Evolutionary conservation across 2,888 invertebrate species (phyloP).

Genomic region (Tenthredo livida): DNA sequence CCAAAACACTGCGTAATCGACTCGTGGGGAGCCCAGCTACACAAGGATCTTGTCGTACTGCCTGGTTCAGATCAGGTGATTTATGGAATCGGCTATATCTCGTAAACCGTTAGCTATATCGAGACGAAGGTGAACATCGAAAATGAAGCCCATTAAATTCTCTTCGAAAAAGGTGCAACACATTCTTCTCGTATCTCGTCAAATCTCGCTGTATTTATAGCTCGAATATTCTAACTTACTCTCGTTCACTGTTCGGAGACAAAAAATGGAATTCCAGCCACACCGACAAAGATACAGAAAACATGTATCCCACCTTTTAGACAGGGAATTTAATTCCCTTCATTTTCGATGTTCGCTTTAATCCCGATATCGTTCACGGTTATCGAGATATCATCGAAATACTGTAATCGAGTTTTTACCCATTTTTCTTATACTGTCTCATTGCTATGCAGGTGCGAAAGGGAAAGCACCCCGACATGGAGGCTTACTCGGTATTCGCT

Average conservation of each 20-base stretch:
- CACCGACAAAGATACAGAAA: neutral
- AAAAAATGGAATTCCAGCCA: neutral
- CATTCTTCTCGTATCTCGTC: neutral
- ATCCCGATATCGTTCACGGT: neutral
- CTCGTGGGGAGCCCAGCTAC: constrained; percentile 95
- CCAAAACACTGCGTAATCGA: constrained; percentile 96
- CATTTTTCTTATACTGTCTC: too few species aligned
- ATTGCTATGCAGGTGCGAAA: constrained; percentile 85
- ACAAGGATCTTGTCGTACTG: constrained; percentile 90
- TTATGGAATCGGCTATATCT: neutral
- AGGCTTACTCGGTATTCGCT: constrained; percentile 97
- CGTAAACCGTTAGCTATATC: neutral
- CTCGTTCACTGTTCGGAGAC: neutral
- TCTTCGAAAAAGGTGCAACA: neutral
- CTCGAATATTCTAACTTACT: neutral
- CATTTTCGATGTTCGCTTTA: neutral
- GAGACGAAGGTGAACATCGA: neutral
- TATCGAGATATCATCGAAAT: neutral
- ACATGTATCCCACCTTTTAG: neutral
- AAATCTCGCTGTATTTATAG: neutral
- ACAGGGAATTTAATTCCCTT: neutral
- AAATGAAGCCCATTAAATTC: neutral
- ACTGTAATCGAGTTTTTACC: neutral
- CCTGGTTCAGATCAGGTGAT: constrained; percentile 84
- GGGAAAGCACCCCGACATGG: constrained; percentile 94